Base-by-base conservation (phyloP, 30 jellyfish, hydroid and myxozoan species). In the Cassiopea xamachana region DNA sequence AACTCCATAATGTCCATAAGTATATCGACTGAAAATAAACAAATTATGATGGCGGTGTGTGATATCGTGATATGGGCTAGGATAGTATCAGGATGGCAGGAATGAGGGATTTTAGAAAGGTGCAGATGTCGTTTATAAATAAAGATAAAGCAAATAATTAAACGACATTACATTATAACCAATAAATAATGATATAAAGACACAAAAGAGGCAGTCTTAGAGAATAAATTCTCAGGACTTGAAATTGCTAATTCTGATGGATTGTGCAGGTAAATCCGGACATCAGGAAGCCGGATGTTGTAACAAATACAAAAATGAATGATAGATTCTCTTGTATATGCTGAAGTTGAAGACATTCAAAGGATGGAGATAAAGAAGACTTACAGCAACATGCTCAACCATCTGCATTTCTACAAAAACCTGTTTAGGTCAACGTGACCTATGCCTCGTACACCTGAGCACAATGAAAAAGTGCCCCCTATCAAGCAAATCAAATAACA, bases 361-460 rank as follows among this genome's bases (percentile, higher is more conserved):
- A 64, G 69, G 5, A 17, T 17, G 74, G 19, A 4, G 74, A 64
- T 64, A 64, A 64, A 9, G 74, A 64, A 64, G 19, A 64, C 74
- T 64, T 64, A 64, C 19, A 17, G 74, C 2, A 64, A 64, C 74
- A 64, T 64, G 74, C 6, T 64, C 5, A 2, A 64, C 74, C 74
- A 64, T 64, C 74, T 64, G 74, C 74, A 14, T 64, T 17, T 4
- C 15, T 27, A 64, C 7, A 64, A 16, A 64, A 64, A 64, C 15
- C 39, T 13, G 15, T 64, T 9, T 64, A 27, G 74, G 74, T 64
- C 74, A 64, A 64, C 74, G 74, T 64, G 74, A 64, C 74, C 74
- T 17, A 17, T 64, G 43, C 74, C 15, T 13, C 5, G 19, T 16
- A 64, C 8, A 14, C 14, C 14, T 14, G 43, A 64, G 15, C 74